Evolutionary conservation across 2,797 vertebrate species (phyloP), one percentile per base, ranked within the genome.

Genomic region (Thripadectes ignobilis): DNA sequence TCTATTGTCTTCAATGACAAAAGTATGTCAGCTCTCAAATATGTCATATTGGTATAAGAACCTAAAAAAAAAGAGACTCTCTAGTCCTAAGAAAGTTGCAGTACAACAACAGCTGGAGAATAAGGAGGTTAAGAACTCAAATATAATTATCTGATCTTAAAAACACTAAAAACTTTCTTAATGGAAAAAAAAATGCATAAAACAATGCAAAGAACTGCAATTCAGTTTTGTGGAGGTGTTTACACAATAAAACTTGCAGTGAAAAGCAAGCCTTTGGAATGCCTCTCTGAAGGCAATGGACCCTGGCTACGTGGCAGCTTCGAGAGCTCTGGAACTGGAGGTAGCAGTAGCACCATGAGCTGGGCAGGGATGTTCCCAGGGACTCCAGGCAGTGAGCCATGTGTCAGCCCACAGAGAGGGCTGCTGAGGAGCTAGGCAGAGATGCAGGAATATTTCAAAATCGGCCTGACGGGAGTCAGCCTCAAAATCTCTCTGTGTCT

Each of bases 311-410:
- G 5, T 1, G 5, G 36, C 36, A 71, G 22, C 32, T 43, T 8
- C 22, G 12, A 6, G 18, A 23, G 11, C 41, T 9, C 58, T 19
- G 19, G 36, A 20, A 36, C 49, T 36, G n/a, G 38, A 63, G 26
- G 21, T 2, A 5, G 12, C 12, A 22, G n/a, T 10, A 26, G 38
- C 6, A 3, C 30, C 16, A 38, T 20, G 11, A 51, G 15, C 16
- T 1, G 0, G 7, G 10, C 23, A 55, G 9, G 4, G 16, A 36
- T 27, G 2, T 26, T 45, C 29, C 51, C 24, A 30, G 29, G 7
- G 12, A 22, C n/a, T 65, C 24, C 12, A 39, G 41, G 41, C 41
- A 43, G 19, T 43, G 41, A 57, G 10, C 27, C 8, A 2, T 8
- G 3, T 24, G 49, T 43, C 57, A 57, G 27, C 11, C 43, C 57